These are phyloP conservation scores for Litocranius walleri DNA, from an alignment of 2,113 vertebrate genomes.

Conservation along the genomic window DNA sequence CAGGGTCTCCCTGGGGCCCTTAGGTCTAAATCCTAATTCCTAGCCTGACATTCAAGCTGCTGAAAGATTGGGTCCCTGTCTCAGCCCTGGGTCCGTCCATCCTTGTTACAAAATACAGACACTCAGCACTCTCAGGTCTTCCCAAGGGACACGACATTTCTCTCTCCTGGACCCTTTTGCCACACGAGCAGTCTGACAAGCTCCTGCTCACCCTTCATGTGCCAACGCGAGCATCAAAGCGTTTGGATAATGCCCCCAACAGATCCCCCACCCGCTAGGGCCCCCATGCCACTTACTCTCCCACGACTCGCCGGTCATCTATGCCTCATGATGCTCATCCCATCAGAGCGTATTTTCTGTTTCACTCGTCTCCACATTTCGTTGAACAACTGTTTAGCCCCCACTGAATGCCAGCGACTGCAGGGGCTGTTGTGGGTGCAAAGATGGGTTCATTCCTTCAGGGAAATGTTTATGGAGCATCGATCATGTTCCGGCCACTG, in stretches of 20 bases:
- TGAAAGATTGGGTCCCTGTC: fast-evolving
- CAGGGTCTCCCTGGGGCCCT: not conserved
- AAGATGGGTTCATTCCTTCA: not conserved
- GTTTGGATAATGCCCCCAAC: not conserved
- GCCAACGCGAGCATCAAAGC: not conserved
- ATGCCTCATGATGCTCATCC: fast-evolving
- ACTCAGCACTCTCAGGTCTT: fast-evolving
- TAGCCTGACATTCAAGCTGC: not conserved
- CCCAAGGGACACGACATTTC: fast-evolving
- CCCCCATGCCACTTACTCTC: fast-evolving
- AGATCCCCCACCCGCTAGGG: fast-evolving
- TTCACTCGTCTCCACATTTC: not conserved
- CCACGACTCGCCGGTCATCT: fast-evolving
- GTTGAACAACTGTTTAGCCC: not conserved
- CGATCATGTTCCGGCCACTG: not conserved
- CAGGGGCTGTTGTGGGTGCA: not conserved
- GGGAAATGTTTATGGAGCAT: not conserved
- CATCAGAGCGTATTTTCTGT: fast-evolving
- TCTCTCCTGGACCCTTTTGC: not conserved
- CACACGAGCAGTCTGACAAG: fast-evolving
- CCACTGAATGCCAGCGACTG: not conserved
- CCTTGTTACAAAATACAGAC: fast-evolving
- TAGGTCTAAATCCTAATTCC: not conserved
- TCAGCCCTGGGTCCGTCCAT: fast-evolving
- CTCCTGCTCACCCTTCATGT: not conserved